These are phyloP conservation scores for Unio pictorum DNA, from an alignment of 2,888 invertebrate genomes.

Conservation along the genomic window DNA sequence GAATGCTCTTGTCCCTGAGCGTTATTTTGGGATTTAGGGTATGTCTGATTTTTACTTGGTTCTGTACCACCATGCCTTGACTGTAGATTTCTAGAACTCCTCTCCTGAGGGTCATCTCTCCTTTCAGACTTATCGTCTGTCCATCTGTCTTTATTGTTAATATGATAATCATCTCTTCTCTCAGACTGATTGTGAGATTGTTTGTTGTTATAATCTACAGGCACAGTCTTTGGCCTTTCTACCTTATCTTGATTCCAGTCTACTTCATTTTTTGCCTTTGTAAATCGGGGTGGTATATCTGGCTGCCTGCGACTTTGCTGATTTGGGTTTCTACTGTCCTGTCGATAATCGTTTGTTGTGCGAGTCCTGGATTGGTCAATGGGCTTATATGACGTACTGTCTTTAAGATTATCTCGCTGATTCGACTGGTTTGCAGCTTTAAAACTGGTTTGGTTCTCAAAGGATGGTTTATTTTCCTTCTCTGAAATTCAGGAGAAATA, in stretches of 20 bases:
- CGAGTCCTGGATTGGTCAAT: too few species aligned
- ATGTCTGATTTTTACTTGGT: conserved; percentile 9
- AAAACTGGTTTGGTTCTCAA: too few species aligned
- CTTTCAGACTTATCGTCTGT: conserved; percentile 13
- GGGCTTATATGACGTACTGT: too few species aligned
- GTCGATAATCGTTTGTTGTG: neutral
- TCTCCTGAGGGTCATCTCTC: neutral
- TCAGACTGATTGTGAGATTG: conserved; percentile 12
- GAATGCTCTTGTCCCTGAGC: neutral
- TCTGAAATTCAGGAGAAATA: too few species aligned
- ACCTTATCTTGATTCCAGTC: conserved; percentile 19
- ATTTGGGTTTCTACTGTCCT: conserved; percentile 1
- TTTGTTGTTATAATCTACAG: conserved; percentile 12
- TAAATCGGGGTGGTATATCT: conserved; percentile 37
- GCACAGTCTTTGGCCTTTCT: conserved; percentile 20
- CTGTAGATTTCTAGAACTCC: conserved; percentile 4
- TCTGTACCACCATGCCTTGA: conserved; percentile 9
- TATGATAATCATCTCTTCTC: conserved; percentile 13
- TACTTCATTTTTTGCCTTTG: conserved; percentile 28
- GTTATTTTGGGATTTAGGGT: conserved; percentile 1
- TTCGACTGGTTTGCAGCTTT: too few species aligned
- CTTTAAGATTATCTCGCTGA: too few species aligned
- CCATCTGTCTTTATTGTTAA: conserved; percentile 14
- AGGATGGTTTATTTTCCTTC: too few species aligned
- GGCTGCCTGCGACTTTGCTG: conserved; percentile 12